phyloP scores from a whole-genome alignment of 2,113 vertebrate genomes.

The Hemiscyllium ocellatum region DNA sequence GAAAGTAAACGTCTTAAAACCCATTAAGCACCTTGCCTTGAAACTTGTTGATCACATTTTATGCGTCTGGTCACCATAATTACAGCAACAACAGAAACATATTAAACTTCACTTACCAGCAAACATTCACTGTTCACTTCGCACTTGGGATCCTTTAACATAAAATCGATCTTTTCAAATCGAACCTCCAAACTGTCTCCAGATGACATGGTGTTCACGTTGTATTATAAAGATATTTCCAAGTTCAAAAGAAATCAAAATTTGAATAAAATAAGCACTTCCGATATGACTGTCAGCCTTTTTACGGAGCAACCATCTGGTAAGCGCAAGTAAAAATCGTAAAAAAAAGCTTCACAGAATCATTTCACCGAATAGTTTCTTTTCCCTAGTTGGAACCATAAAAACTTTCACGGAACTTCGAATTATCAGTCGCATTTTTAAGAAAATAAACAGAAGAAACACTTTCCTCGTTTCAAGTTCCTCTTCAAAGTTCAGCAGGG shows the following conservation, averaged over 20 bases:
- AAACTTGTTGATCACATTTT: not conserved
- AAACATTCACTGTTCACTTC: constrained; percentile 97
- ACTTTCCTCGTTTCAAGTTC: constrained; percentile 45
- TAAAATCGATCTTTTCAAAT: constrained; percentile 91
- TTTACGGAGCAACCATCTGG: not conserved
- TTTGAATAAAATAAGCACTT: not conserved
- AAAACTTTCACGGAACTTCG: not conserved
- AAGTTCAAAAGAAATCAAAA: constrained; percentile 11
- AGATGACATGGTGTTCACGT: constrained; percentile 69
- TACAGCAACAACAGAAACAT: not conserved
- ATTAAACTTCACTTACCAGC: constrained; percentile 74
- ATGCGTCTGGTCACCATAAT: not conserved
- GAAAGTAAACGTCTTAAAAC: not conserved
- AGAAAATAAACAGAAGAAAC: not conserved
- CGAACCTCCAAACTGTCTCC: constrained; percentile 84
- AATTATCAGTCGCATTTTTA: constrained; percentile 14
- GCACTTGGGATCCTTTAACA: constrained; percentile 90
- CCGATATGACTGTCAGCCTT: not conserved
- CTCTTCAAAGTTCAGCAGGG: constrained; percentile 29
- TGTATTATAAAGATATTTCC: not conserved
- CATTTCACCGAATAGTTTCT: not conserved
- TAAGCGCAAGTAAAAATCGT: not conserved
- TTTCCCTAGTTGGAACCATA: constrained; percentile 10
- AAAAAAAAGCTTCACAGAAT: constrained; percentile 6
- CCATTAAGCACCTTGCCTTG: not conserved